Evolutionary conservation across 2,113 vertebrate species (phyloP).

Genomic region (Hystrix cristata): DNA sequence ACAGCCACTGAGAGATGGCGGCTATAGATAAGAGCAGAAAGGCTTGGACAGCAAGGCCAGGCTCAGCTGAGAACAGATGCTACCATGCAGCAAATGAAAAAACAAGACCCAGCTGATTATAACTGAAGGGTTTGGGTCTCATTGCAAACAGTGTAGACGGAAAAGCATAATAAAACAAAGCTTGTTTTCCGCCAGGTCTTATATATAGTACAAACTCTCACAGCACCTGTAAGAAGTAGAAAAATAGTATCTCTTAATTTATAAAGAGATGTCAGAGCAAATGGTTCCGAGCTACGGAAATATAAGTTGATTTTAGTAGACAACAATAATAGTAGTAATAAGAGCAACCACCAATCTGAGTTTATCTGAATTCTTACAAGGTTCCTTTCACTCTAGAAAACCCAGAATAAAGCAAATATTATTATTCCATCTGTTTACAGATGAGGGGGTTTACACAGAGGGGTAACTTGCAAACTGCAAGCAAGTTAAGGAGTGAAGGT

Average conservation of each 20-base stretch:
- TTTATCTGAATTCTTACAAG: not conserved
- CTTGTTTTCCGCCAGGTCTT: not conserved
- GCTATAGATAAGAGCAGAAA: not conserved
- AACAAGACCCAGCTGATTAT: not conserved
- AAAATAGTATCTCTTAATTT: not conserved
- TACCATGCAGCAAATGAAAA: not conserved
- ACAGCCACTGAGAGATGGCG: not conserved
- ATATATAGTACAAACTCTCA: not conserved
- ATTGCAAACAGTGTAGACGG: not conserved
- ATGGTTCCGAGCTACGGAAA: not conserved
- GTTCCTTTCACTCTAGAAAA: not conserved
- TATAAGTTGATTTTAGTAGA: not conserved
- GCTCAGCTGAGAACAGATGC: conserved; percentile 18
- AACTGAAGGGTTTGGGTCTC: not conserved
- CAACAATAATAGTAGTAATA: not conserved
- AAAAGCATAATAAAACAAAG: conserved; percentile 23
- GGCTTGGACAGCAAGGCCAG: not conserved
- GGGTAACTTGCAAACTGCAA: not conserved
- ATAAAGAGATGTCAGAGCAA: not conserved
- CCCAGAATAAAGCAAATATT: not conserved
- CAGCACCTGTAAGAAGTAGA: not conserved
- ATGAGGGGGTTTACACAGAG: not conserved
- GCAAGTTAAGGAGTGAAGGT: not conserved
- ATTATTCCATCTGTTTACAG: not conserved
- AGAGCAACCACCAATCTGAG: not conserved